Conservation (phyloP, 53 echinoderm and acorn worm genomes). For the Arbacia lixula region DNA sequence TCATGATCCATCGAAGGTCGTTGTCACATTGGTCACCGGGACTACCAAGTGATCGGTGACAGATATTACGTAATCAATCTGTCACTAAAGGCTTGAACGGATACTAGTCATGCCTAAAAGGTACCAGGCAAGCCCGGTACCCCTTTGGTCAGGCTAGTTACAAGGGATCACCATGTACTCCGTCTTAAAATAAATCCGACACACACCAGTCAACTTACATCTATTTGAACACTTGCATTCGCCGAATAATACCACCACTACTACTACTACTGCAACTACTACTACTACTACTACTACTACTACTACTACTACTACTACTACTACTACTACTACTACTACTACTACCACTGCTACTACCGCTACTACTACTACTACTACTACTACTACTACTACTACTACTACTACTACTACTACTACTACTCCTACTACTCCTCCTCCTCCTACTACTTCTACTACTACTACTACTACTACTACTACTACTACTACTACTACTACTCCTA, state of each 20-base stretch:
- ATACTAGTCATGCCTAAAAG: no score
- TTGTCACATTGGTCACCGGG: no score
- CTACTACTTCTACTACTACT: background rate
- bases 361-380: background rate
- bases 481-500: background rate
- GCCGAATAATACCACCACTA: background rate
- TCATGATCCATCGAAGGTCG: no score
- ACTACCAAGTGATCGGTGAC: no score
- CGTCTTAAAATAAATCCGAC: no score
- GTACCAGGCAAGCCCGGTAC: no score
- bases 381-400: background rate
- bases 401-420: background rate
- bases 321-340: background rate
- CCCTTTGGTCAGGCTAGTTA: no score
- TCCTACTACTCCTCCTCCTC: background rate
- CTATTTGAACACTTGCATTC: no score
- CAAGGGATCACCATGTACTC: no score
- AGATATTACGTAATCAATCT: no score
- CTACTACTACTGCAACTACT: background rate
- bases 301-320: background rate
- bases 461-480: background rate
- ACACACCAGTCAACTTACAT: no score
- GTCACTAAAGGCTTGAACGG: no score
- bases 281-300: background rate
- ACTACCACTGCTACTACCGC: background rate